phyloP scores from a whole-genome alignment of 1,140 invertebrate genomes.

The Diorhabda sublineata region DNA sequence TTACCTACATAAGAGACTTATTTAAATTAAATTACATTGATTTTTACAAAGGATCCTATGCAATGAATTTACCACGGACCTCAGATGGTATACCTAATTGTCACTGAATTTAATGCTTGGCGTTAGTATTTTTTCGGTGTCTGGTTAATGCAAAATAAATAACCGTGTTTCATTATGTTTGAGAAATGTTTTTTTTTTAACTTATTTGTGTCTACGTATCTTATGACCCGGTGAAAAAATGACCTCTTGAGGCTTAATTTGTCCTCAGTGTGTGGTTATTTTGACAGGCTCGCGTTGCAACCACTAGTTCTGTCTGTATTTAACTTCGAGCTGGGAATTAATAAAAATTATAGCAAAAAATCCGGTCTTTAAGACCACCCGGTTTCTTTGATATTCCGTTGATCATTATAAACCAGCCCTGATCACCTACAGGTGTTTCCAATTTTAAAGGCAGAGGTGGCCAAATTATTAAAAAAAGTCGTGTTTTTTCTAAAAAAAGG shows the following conservation, averaged over 20 bases:
- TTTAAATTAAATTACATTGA: too few species aligned
- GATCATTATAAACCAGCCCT: constrained; percentile 5
- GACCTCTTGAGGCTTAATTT: constrained; percentile 10
- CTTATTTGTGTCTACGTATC: not conserved
- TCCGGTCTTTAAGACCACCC: constrained; percentile 13
- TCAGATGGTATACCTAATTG: too few species aligned
- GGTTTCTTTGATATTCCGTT: constrained; percentile 13
- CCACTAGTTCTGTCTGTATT: constrained; percentile 11
- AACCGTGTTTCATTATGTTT: too few species aligned
- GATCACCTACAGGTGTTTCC: constrained; percentile 16
- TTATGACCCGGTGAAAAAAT: constrained; percentile 6
- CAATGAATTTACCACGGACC: too few species aligned
- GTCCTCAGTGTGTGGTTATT: constrained; percentile 7
- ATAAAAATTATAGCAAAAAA: constrained; percentile 17
- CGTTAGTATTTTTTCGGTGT: too few species aligned
- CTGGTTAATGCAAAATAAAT: too few species aligned
- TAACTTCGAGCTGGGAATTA: constrained; percentile 5
- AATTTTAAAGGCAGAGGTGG: constrained; percentile 14
- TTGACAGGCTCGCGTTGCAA: constrained; percentile 13
- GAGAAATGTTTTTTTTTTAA: not conserved
- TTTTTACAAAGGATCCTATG: too few species aligned
- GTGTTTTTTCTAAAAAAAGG: constrained; percentile 3
- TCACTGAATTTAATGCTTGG: too few species aligned
- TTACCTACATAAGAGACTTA: too few species aligned
- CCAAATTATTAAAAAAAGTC: constrained; percentile 14